phyloP scores from a whole-genome alignment of 2,888 invertebrate genomes.

The Endotricha flammealis region DNA sequence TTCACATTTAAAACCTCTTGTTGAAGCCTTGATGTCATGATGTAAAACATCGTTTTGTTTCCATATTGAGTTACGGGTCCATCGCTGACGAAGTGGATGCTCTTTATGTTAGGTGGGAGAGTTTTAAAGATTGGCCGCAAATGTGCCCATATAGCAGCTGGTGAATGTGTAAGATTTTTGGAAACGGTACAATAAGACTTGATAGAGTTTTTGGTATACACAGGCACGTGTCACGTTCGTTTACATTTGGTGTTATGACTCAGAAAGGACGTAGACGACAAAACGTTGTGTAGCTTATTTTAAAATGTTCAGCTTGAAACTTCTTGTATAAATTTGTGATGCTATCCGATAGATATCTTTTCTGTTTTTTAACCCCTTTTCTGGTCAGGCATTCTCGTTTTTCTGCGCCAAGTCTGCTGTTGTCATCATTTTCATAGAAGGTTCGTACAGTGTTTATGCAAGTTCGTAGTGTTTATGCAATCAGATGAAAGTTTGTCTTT shows the following conservation, averaged over 20 bases:
- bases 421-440: constrained; percentile 28
- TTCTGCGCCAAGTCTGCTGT: constrained; percentile 26
- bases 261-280: constrained; percentile 27
- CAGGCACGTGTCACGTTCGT: constrained; percentile 25
- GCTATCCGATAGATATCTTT: constrained; percentile 25
- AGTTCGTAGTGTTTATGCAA: constrained; percentile 13
- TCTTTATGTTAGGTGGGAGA: constrained; percentile 15
- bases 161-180: constrained; percentile 14
- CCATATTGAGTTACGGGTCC: constrained; percentile 24
- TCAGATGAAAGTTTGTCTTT: constrained; percentile 11
- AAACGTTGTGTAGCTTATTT: constrained; percentile 19
- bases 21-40: too few relatives aligned
- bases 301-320: constrained; percentile 17
- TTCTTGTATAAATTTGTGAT: constrained; percentile 27
- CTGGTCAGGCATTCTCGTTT: constrained; percentile 27
- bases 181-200: constrained; percentile 17
- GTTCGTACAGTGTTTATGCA: constrained; percentile 15
- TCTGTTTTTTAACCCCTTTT: constrained; percentile 27
- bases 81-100: constrained; percentile 22
- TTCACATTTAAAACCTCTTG: too few relatives aligned
- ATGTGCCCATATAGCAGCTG: constrained; percentile 25
- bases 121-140: constrained; percentile 29
- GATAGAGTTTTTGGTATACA: constrained; percentile 11
- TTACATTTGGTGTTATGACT: constrained; percentile 25
- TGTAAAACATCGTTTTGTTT: constrained; percentile 24